Conservation (phyloP, 2,113 vertebrate species). For the Melanerpes formicivorus region DNA sequence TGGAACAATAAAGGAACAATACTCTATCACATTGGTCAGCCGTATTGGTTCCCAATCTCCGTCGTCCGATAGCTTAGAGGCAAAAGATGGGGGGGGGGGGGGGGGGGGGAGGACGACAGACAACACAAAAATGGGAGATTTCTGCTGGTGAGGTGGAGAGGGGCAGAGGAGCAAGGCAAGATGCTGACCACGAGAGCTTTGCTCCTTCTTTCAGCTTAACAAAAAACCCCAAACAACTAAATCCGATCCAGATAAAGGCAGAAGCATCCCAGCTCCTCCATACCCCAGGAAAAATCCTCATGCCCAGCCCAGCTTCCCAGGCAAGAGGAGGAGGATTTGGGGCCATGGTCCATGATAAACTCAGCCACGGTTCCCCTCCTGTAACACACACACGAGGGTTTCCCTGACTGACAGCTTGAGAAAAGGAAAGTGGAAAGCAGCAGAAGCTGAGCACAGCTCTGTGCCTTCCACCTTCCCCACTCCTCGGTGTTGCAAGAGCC, state of each 20-base stretch:
- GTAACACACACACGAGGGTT: rapidly evolving
- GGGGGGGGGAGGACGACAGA: too few species aligned
- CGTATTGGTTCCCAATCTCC: too few species aligned
- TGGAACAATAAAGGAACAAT: too few species aligned
- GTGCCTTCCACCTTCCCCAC: not conserved
- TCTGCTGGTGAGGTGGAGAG: not conserved
- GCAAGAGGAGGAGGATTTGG: not conserved
- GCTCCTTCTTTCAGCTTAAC: not conserved
- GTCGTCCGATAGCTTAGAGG: not conserved
- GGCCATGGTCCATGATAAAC: rapidly evolving
- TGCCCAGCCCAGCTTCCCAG: not conserved
- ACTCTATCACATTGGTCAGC: too few species aligned
- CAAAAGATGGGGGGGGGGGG: too few species aligned
- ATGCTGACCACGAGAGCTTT: not conserved
- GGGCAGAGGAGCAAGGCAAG: not conserved
- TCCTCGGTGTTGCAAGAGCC: not conserved
- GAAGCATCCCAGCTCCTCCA: not conserved
- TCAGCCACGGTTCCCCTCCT: not conserved
- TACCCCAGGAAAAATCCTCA: not conserved
- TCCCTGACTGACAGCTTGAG: not conserved
- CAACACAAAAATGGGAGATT: not conserved
- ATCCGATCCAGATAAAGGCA: not conserved
- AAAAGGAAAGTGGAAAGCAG: not conserved
- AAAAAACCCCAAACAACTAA: not conserved
- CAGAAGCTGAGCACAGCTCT: not conserved